phyloP scores from a whole-genome alignment of 2,797 vertebrate species.

The Danio kyathit region DNA sequence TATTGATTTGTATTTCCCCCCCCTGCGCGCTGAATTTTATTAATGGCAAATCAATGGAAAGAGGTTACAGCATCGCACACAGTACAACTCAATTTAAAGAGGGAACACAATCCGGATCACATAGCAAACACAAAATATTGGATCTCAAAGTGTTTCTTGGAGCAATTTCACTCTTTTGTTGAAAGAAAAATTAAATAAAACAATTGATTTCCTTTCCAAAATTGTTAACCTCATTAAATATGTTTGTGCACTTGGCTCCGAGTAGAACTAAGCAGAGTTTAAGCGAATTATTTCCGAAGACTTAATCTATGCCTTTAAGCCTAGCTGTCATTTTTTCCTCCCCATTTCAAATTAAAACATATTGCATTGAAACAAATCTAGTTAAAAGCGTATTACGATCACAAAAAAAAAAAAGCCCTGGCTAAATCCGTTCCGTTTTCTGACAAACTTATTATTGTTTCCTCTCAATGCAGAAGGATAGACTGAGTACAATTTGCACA shows the following conservation, averaged over 20 bases:
- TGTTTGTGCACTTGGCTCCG: neutral
- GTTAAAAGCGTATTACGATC: conserved; percentile 38
- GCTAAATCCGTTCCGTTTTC: conserved; percentile 19
- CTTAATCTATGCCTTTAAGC: conserved; percentile 31
- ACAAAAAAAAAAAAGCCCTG: conserved; percentile 26
- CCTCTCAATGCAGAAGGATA: conserved; percentile 34
- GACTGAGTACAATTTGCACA: conserved; percentile 50
- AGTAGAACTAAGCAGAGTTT: conserved; percentile 22
- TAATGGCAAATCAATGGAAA: conserved; percentile 22
- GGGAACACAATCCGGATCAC: conserved; percentile 1
- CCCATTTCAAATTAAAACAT: conserved; percentile 6
- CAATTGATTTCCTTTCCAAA: neutral
- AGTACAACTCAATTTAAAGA: conserved; percentile 13
- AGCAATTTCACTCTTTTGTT: conserved; percentile 3
- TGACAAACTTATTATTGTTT: conserved; percentile 45
- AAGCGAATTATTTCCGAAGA: conserved; percentile 19
- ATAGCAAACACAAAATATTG: conserved; percentile 31
- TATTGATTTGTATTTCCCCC: conserved; percentile 72
- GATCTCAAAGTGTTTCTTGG: conserved; percentile 4
- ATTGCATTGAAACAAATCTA: conserved; percentile 46
- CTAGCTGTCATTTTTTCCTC: conserved; percentile 11
- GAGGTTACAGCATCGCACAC: conserved; percentile 4
- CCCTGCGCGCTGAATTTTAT: conserved; percentile 24
- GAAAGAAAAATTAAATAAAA: neutral
- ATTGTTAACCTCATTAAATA: neutral